phyloP scores from a whole-genome alignment of 2,113 vertebrate species.

The Centrocercus urophasianus region DNA sequence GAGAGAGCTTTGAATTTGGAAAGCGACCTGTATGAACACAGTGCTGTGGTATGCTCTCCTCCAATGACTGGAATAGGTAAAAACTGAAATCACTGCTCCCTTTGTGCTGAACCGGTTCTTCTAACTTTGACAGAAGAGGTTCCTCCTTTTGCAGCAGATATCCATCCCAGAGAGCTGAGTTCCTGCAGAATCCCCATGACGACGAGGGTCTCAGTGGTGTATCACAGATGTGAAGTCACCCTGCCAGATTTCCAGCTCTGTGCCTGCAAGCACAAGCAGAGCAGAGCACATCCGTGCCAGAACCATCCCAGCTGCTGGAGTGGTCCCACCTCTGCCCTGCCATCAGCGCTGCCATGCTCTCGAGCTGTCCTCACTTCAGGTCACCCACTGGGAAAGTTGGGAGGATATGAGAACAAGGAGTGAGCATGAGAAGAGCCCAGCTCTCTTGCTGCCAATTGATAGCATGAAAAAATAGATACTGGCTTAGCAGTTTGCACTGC shows the following conservation, averaged over 20 bases:
- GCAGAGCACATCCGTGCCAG: accelerated
- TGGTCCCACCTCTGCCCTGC: background rate
- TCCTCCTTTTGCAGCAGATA: background rate
- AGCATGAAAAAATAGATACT: background rate
- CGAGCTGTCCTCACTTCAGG: background rate
- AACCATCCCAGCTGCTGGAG: accelerated
- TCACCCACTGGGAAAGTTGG: background rate
- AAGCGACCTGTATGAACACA: accelerated
- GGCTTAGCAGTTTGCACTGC: background rate
- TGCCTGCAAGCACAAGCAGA: background rate
- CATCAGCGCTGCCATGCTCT: accelerated
- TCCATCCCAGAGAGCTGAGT: background rate
- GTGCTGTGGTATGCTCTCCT: background rate
- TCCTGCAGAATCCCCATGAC: background rate
- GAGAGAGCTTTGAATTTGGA: background rate
- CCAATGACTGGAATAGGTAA: background rate
- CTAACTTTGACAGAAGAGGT: background rate
- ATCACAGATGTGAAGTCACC: background rate
- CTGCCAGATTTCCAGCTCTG: slow-evolving; percentile 4
- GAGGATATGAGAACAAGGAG: background rate
- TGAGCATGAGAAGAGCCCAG: background rate
- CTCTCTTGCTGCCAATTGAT: background rate
- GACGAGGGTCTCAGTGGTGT: background rate
- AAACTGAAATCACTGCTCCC: background rate
- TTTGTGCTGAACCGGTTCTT: background rate